phyloP scores from a whole-genome alignment of 2,113 vertebrate genomes.

The Hyperopisus bebe region DNA sequence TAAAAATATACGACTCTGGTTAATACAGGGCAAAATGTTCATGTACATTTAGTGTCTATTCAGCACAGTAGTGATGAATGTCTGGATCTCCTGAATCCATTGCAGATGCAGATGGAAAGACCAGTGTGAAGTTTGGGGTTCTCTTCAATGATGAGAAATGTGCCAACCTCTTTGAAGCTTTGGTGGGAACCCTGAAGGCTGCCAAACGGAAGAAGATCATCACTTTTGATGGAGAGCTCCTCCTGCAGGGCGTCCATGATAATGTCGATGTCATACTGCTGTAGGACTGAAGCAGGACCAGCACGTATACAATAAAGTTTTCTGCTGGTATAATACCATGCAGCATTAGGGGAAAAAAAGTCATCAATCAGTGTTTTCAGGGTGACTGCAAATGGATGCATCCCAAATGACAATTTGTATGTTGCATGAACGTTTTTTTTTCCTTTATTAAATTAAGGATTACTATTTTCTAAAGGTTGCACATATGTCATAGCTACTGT shows the following conservation, averaged over 20 bases:
- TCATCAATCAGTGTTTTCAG: constrained; percentile 29
- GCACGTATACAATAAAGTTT: neutral
- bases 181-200: constrained; percentile 89
- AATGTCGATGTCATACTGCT: constrained; percentile 79
- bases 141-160: constrained; percentile 86
- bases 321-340: neutral
- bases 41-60: neutral
- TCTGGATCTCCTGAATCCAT: neutral
- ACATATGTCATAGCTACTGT: neutral
- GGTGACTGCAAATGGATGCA: constrained; percentile 35
- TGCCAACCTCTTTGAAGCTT: constrained; percentile 94
- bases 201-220: constrained; percentile 82
- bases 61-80: neutral
- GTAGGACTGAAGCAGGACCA: constrained; percentile 54
- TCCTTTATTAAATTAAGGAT: constrained; percentile 13
- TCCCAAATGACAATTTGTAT: constrained; percentile 39
- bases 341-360: constrained; percentile 17
- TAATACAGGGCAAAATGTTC: neutral
- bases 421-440: constrained; percentile 25
- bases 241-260: constrained; percentile 92
- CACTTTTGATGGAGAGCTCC: constrained; percentile 72
- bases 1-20: neutral
- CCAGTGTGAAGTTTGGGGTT: constrained; percentile 85
- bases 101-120: constrained; percentile 76
- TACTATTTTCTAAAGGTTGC: constrained; percentile 5